Percentiles rank a stretch among this genome's conserved stretches.
phyloP scores from a whole-genome alignment of 2,888 invertebrate species.

The Pachycephus smyrnensis region DNA sequence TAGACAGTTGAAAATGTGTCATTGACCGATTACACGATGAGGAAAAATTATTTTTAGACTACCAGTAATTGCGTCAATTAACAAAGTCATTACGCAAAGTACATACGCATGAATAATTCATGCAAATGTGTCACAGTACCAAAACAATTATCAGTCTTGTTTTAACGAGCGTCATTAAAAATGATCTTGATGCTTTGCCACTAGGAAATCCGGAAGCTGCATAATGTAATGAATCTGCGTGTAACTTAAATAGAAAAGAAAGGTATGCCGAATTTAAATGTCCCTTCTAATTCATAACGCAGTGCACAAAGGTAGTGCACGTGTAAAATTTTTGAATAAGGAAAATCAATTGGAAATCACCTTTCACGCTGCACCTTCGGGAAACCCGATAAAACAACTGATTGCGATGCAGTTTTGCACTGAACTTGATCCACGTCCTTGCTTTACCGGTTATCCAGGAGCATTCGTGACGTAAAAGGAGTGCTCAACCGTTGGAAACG shows the following conservation, averaged over 20 bases:
- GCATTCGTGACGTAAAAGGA: neutral
- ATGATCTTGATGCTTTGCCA: too few relatives aligned
- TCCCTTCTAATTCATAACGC: neutral
- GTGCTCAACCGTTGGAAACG: neutral
- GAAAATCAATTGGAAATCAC: neutral
- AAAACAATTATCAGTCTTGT: too few relatives aligned
- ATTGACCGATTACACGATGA: too few relatives aligned
- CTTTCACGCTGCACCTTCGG: neutral
- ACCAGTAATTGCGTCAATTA: too few relatives aligned
- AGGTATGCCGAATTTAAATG: neutral
- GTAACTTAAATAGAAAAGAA: neutral
- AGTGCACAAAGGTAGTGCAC: neutral
- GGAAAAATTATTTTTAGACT: too few relatives aligned
- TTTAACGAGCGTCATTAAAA: too few relatives aligned
- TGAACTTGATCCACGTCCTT: neutral
- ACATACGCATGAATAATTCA: too few relatives aligned
- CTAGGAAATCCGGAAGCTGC: neutral
- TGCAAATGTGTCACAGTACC: too few relatives aligned
- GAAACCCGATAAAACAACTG: neutral
- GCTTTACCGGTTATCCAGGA: neutral
- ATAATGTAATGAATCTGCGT: neutral
- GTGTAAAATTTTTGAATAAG: neutral
- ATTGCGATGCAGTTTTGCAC: neutral
- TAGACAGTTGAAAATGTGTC: too few relatives aligned
- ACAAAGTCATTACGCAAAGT: too few relatives aligned